Base-by-base conservation (phyloP, 2,113 vertebrate genomes). In the Todiramphus chloris region DNA sequence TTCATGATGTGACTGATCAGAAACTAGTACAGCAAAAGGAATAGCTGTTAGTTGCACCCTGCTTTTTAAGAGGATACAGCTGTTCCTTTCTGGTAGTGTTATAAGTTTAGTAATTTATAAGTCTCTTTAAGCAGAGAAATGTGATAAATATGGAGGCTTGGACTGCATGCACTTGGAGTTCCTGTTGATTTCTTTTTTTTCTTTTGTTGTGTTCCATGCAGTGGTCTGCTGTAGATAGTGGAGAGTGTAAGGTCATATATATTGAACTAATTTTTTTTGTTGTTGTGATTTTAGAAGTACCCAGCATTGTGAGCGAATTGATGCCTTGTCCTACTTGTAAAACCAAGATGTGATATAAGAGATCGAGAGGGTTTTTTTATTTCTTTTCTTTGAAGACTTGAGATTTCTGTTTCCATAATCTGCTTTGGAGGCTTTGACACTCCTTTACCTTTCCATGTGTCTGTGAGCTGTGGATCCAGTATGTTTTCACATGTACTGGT, bases 171-270 rank as follows among this genome's bases (percentile, higher is more conserved):
- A 16, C 5, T 1, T 81, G 7, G 63, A 72, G 19, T 77, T 68
- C 9, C 1, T 41, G 25, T 0, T 0, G 2, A 46, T 19, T 59
- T n/a, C n/a, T 43, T 68, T 82, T 51, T 21, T 59, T 39, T 64
- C 75, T 60, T 48, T 48, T 85, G 46, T 14, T 20, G 6, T 41
- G 12, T 81, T 41, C 46, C 3, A 0, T 20, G 15, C 14, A 33
- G 19, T 35, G 31, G 1, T 55, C 15, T 63, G 84, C 28, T 33
- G 0, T 24, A 51, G 33, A 4, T 76, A 33, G 14, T 28, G 10
- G 21, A n/a, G 31, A 51, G 12, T 13, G 5, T 56, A n/a, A 51
- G 17, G 19, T 20, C 3, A 1, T 77, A 7, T 37, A 8, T 46
- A 5, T 10, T 67, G 16, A 13, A 5, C 8, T 48, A 9, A 10